A percentile compares a stretch with the other conserved stretches of the same genome.
Conservation (phyloP, 2,888 invertebrate genomes). For the Heterodera filipjevi region DNA sequence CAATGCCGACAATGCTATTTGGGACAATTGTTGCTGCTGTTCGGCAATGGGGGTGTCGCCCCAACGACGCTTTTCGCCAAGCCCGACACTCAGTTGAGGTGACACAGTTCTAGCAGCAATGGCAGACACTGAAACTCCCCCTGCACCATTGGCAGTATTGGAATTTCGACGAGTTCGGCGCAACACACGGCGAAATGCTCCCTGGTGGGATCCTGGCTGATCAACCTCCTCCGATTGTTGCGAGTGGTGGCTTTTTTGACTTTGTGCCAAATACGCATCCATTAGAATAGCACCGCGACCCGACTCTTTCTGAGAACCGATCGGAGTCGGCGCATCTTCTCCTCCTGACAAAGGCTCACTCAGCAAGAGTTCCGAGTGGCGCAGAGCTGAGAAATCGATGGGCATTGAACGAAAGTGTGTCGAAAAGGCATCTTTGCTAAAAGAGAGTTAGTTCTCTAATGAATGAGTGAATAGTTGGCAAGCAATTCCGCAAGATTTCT, state of each 20-base stretch:
- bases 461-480: no score
- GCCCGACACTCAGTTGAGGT: constrained; percentile 34
- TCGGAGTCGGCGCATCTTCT: constrained; percentile 16
- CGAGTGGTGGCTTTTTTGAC: neutral
- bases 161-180: constrained; percentile 27
- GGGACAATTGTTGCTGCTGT: constrained; percentile 21
- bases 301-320: constrained; percentile 19
- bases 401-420: constrained; percentile 32
- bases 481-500: neutral
- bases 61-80: constrained; percentile 47
- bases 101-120: constrained; percentile 25
- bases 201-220: constrained; percentile 14
- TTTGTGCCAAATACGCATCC: constrained; percentile 12
- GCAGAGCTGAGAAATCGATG: constrained; percentile 41
- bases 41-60: constrained; percentile 6
- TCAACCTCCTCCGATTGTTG: constrained; percentile 2
- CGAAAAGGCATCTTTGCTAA: constrained; percentile 25
- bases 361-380: constrained; percentile 27
- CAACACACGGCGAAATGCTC: constrained; percentile 35
- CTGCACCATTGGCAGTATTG: neutral
- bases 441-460: neutral
- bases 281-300: constrained; percentile 25
- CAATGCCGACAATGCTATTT: constrained; percentile 14
- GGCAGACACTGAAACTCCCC: neutral
- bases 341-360: neutral